These are phyloP conservation scores for Lophotriccus pileatus DNA, from an alignment of 2,797 vertebrate species.

Conservation along the genomic window DNA sequence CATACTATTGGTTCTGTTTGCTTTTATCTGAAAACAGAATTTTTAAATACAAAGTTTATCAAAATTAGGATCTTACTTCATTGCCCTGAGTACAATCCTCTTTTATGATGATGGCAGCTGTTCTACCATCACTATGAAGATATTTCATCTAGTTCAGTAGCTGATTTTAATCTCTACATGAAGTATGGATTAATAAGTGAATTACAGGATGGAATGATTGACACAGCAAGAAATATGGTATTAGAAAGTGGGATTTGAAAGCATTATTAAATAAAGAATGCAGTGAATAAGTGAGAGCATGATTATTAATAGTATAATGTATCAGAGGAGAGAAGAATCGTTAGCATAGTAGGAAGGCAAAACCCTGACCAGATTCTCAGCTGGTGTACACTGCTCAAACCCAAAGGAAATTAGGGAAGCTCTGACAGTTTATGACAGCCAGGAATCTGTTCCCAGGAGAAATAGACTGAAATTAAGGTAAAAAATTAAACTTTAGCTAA, in stretches of 20 bases:
- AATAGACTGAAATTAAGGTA: slow-evolving; percentile 6
- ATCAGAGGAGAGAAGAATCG: not conserved
- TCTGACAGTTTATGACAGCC: not conserved
- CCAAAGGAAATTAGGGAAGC: slow-evolving; percentile 22
- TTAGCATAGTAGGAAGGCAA: not conserved
- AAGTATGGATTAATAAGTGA: slow-evolving; percentile 21
- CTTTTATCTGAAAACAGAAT: not conserved
- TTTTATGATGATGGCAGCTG: not conserved
- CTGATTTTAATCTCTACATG: slow-evolving; percentile 34
- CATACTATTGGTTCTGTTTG: not conserved
- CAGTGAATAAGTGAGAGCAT: not conserved
- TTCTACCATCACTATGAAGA: not conserved
- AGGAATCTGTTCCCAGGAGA: not conserved
- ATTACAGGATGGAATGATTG: slow-evolving; percentile 45
- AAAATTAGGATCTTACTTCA: not conserved
- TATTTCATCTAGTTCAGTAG: slow-evolving; percentile 1
- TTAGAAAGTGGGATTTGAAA: not conserved
- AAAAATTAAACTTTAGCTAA: slow-evolving; percentile 24
- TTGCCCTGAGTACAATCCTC: not conserved
- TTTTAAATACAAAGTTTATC: not conserved
- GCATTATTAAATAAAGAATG: slow-evolving; percentile 3
- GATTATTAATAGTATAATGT: slow-evolving; percentile 4
- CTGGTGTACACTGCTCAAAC: not conserved
- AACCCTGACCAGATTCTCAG: not conserved
- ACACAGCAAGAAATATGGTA: not conserved